phyloP scores from a whole-genome alignment of 1,140 invertebrate genomes.

The Tyrophagus putrescentiae region DNA sequence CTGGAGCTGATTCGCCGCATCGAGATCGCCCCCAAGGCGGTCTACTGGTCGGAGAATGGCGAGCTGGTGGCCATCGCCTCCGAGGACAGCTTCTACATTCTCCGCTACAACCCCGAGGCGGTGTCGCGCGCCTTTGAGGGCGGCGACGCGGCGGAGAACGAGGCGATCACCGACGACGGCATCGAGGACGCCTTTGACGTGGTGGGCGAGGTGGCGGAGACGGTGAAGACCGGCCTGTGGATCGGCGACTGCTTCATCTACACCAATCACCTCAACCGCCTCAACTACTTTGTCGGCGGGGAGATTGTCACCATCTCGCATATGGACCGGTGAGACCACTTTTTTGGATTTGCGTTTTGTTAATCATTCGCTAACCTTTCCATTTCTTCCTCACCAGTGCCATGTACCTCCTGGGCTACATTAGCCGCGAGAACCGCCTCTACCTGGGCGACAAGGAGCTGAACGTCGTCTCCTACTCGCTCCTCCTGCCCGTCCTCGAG shows the following conservation, averaged over 20 bases:
- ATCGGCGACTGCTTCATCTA: conserved; percentile 99
- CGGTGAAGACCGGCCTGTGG: conserved; percentile 92
- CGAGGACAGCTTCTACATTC: conserved; percentile 88
- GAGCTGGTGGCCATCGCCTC: conserved; percentile 83
- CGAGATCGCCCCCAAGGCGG: conserved; percentile 77
- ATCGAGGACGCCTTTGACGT: conserved; percentile 95
- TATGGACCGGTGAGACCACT: conserved; percentile 55
- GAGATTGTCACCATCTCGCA: conserved; percentile 97
- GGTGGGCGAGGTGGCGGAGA: conserved; percentile 71
- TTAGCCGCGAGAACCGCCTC: conserved; percentile 86
- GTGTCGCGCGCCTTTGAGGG: conserved; percentile 55
- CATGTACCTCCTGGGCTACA: conserved; percentile 86
- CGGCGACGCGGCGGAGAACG: conserved; percentile 55
- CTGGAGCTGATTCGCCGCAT: conserved; percentile 80
- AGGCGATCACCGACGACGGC: conserved; percentile 72
- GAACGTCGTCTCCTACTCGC: conserved; percentile 70
- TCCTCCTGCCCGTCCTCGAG: conserved; percentile 80
- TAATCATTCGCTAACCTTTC: conserved; percentile 7
- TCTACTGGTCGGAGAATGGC: conserved; percentile 94
- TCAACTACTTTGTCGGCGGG: conserved; percentile 98
- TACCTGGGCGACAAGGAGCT: conserved; percentile 96
- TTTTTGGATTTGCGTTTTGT: conserved; percentile 2
- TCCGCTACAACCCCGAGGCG: conserved; percentile 59
- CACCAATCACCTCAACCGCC: conserved; percentile 87
- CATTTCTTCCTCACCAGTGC: conserved; percentile 37